Evolutionary conservation across 2,888 invertebrate species (phyloP).

Genomic region (Euplagia quadripunctaria): DNA sequence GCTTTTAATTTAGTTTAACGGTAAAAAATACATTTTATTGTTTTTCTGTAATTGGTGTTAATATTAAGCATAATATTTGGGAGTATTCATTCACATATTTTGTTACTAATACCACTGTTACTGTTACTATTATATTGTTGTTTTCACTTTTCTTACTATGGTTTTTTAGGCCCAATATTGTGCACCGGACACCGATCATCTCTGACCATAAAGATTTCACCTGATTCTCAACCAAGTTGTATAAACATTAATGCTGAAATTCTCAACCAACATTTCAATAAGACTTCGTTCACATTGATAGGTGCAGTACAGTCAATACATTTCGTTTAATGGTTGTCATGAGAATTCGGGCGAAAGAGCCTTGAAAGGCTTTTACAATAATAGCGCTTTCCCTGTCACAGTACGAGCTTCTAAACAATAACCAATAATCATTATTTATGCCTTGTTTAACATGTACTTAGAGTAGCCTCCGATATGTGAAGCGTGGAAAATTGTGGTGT

Average conservation of each 20-base stretch:
- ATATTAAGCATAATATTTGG: too few relatives aligned
- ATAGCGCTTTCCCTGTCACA: constrained; percentile 38
- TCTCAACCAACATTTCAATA: not conserved
- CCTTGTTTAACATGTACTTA: constrained; percentile 46
- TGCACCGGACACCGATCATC: too few relatives aligned
- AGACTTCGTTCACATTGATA: constrained; percentile 4
- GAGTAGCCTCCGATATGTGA: constrained; percentile 41
- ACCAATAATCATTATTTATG: constrained; percentile 49
- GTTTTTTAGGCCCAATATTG: too few relatives aligned
- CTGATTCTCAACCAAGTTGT: too few relatives aligned
- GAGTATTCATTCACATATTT: too few relatives aligned
- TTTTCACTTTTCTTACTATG: too few relatives aligned
- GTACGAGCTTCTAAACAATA: constrained; percentile 36
- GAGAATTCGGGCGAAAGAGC: constrained; percentile 31
- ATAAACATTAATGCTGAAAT: not conserved
- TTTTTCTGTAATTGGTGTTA: not conserved
- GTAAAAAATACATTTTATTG: not conserved
- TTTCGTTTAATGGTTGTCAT: constrained; percentile 29
- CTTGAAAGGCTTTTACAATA: constrained; percentile 39
- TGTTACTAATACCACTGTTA: too few relatives aligned
- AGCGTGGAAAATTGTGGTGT: constrained; percentile 46
- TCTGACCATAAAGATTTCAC: too few relatives aligned
- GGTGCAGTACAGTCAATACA: constrained; percentile 32
- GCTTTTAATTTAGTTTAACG: not conserved
- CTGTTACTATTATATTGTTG: too few relatives aligned